A percentile compares a stretch with the other conserved stretches of the same genome.
These are phyloP conservation scores for Syngnathus typhle DNA, from an alignment of 2,113 vertebrate species.

Conservation along the genomic window DNA sequence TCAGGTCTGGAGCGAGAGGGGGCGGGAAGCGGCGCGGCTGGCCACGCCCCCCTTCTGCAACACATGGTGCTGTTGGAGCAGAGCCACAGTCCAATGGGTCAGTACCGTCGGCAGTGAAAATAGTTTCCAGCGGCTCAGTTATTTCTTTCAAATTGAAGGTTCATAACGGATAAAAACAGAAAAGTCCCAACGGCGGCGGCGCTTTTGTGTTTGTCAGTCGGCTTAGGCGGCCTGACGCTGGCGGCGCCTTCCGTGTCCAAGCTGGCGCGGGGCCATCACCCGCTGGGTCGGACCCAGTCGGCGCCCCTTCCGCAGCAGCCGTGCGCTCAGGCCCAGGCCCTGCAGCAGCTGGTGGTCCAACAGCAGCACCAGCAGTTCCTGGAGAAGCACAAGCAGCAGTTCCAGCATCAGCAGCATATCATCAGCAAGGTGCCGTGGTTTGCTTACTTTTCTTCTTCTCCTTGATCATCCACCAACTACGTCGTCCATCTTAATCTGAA, in stretches of 20 bases:
- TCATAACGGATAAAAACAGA: too few species aligned
- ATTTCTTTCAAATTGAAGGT: too few species aligned
- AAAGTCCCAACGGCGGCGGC: too few species aligned
- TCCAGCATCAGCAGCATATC: constrained; percentile 86
- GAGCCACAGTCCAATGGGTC: constrained; percentile 79
- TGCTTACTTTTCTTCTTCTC: too few species aligned
- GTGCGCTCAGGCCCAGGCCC: constrained; percentile 76
- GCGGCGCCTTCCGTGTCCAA: constrained; percentile 89
- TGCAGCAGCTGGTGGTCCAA: constrained; percentile 96
- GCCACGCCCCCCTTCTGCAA: constrained; percentile 85
- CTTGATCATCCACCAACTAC: too few species aligned
- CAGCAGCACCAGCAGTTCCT: constrained; percentile 99
- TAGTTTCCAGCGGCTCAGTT: background rate
- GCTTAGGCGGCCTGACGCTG: constrained; percentile 80
- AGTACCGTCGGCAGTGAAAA: background rate
- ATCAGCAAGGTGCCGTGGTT: constrained; percentile 80
- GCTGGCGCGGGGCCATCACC: constrained; percentile 89
- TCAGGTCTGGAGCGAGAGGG: constrained; percentile 79
- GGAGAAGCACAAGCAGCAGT: constrained; percentile 98
- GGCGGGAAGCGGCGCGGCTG: constrained; percentile 47
- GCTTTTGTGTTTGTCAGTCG: constrained; percentile 62
- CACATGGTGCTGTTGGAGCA: constrained; percentile 95
- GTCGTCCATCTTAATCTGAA: too few species aligned
- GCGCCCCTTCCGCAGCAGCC: constrained; percentile 91
- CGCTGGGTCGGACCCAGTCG: constrained; percentile 91